Conservation (phyloP, 2,888 invertebrate species). For the Andricus curvator region DNA sequence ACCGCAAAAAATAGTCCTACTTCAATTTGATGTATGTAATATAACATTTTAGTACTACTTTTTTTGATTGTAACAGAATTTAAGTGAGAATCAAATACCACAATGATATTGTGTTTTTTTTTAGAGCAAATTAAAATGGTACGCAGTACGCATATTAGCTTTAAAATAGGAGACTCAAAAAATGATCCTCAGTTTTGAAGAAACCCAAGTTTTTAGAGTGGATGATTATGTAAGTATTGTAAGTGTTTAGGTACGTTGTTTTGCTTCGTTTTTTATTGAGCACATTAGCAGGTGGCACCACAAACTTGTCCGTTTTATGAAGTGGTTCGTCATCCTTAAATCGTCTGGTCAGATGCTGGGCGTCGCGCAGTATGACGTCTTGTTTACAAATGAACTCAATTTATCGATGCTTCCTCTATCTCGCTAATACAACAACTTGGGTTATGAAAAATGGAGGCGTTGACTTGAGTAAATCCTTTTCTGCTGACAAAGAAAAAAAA, state of each 20-base stretch:
- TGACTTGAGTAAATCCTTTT: conserved; percentile 18
- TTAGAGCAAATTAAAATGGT: too few species aligned
- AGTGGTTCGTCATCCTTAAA: conserved; percentile 21
- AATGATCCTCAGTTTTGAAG: background rate
- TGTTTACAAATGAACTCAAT: conserved; percentile 20
- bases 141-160: too few species aligned
- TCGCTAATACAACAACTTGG: conserved; percentile 5
- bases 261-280: background rate
- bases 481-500: background rate
- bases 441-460: conserved; percentile 18
- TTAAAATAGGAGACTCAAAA: too few species aligned
- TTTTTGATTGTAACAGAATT: too few species aligned
- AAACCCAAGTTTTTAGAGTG: too few species aligned
- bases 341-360: conserved; percentile 1
- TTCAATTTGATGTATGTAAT: too few species aligned
- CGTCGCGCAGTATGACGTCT: conserved; percentile 18
- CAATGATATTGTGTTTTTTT: too few species aligned
- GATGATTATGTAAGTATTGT: background rate
- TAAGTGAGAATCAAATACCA: too few species aligned
- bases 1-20: too few species aligned
- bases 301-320: background rate
- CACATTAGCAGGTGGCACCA: background rate
- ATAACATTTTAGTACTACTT: too few species aligned
- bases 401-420: conserved; percentile 11
- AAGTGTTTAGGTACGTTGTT: background rate